These are phyloP conservation scores for Anoplius nigerrimus DNA, from an alignment of 2,888 invertebrate species.

Conservation along the genomic window DNA sequence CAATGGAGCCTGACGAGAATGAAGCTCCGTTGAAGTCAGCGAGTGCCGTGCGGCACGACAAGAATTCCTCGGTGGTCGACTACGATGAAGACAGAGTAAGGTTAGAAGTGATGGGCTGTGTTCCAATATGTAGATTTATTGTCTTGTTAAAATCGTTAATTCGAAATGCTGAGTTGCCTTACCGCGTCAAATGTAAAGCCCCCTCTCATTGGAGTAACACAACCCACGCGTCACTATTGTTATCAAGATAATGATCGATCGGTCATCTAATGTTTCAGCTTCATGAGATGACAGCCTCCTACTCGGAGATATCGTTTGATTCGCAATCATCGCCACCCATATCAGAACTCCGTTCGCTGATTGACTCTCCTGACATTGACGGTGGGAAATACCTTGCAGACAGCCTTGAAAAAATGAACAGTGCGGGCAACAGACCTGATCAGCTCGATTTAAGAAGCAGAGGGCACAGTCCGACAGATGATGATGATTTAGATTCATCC, in stretches of 20 bases:
- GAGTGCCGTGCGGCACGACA: conserved; percentile 37
- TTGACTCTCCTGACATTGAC: conserved; percentile 70
- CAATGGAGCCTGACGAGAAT: conserved; percentile 49
- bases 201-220: conserved; percentile 2
- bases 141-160: no score
- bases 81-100: conserved; percentile 71
- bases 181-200: neutral
- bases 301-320: conserved; percentile 86
- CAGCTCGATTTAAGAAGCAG: conserved; percentile 63
- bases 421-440: conserved; percentile 62
- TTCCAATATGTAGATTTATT: conserved; percentile 10
- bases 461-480: conserved; percentile 51
- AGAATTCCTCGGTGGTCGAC: conserved; percentile 49
- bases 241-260: neutral
- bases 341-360: conserved; percentile 67
- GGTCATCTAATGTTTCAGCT: conserved; percentile 53
- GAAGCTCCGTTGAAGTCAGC: conserved; percentile 39
- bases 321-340: conserved; percentile 78
- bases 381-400: conserved; percentile 69
- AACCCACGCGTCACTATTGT: neutral
- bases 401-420: conserved; percentile 64
- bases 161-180: no score
- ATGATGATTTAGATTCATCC: conserved; percentile 64
- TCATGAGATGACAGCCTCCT: conserved; percentile 84
- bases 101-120: conserved; percentile 57